Percentiles rank a stretch among this genome's conserved stretches.
phyloP scores from a whole-genome alignment of 2,113 vertebrate genomes.

The Pholis gunnellus region DNA sequence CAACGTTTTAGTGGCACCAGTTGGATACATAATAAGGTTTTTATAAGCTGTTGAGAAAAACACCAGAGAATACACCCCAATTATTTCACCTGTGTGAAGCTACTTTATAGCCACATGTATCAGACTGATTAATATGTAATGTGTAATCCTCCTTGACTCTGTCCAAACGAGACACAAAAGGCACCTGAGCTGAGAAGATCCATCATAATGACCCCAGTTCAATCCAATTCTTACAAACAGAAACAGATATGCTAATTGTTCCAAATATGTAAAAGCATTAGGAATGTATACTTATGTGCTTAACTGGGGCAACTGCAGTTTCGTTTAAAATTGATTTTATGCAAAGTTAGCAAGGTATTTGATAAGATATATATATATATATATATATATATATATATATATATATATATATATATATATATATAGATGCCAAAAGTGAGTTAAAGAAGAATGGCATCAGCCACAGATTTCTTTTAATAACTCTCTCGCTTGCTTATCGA shows the following conservation, averaged over 20 bases:
- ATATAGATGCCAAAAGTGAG: constrained; percentile 8
- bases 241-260: neutral
- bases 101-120: neutral
- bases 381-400: no score
- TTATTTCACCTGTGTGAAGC: neutral
- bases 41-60: neutral
- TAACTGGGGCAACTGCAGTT: neutral
- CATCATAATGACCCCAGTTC: neutral
- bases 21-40: neutral
- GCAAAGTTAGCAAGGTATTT: neutral
- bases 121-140: neutral
- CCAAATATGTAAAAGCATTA: neutral
- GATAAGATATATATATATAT: no score
- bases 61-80: neutral
- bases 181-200: neutral
- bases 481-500: constrained; percentile 1
- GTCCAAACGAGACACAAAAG: constrained; percentile 1
- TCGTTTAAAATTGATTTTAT: neutral
- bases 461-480: neutral
- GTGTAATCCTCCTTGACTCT: neutral
- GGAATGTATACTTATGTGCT: neutral
- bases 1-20: neutral
- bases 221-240: neutral
- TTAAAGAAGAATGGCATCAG: neutral
- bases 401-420: no score